Conservation (phyloP, 2,797 vertebrate genomes). For the Myiothlypis chrysogaster region DNA sequence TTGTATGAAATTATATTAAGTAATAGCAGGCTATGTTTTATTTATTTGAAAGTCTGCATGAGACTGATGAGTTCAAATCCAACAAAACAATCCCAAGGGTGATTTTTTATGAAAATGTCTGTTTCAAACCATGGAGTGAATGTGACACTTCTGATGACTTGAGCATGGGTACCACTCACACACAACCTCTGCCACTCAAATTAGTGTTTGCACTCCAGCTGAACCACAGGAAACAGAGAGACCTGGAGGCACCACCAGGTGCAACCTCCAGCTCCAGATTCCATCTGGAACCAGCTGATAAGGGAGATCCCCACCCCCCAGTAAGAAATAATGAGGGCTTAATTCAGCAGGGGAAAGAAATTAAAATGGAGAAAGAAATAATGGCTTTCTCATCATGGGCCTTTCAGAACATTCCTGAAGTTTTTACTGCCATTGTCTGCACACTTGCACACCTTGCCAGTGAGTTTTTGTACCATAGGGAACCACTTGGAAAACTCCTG, state of each 20-base stretch:
- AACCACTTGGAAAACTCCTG: not conserved
- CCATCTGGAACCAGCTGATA: not conserved
- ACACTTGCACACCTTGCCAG: not conserved
- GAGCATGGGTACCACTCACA: not conserved
- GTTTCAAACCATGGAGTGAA: not conserved
- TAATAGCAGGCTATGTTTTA: slow-evolving; percentile 3
- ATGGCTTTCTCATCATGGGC: not conserved
- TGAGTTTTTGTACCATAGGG: fast-evolving
- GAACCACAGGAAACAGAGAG: not conserved
- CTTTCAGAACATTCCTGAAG: not conserved
- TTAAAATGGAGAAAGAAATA: not conserved
- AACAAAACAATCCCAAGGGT: not conserved
- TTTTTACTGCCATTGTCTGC: not conserved
- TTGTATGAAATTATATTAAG: slow-evolving; percentile 11
- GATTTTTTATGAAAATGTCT: slow-evolving; percentile 6
- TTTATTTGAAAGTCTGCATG: not conserved
- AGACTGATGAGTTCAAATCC: not conserved
- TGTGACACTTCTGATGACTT: not conserved
- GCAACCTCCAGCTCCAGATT: not conserved
- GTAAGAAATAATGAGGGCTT: fast-evolving
- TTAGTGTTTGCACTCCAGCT: not conserved
- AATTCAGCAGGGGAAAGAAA: not conserved
- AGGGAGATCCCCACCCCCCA: not conserved
- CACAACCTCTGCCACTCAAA: not conserved
- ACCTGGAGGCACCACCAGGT: not conserved